A percentile compares a stretch with the other conserved stretches of the same genome.
Conservation (phyloP, 2,888 invertebrate genomes). For the Nephrotoma guestfalica region DNA sequence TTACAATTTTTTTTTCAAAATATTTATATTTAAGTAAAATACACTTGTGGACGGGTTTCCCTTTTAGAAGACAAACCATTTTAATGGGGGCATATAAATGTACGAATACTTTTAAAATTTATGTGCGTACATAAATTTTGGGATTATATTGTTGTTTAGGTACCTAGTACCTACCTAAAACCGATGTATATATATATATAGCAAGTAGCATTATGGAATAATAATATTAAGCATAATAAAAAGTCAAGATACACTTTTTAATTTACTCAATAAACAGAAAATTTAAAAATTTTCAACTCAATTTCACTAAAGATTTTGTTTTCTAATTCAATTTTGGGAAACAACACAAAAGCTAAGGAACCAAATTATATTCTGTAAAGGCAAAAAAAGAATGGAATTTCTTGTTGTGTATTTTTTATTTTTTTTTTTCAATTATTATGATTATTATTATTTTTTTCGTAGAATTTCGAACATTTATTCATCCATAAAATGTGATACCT, state of each 20-base stretch:
- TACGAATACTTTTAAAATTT: neutral
- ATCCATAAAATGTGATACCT: constrained; percentile 4
- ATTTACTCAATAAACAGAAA: neutral
- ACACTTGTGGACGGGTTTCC: neutral
- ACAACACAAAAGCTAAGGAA: neutral
- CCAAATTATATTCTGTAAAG: neutral
- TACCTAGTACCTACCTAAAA: neutral
- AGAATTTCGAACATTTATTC: neutral
- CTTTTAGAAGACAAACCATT: neutral
- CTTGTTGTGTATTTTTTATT: neutral
- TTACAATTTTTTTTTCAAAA: neutral
- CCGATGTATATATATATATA: too few species aligned
- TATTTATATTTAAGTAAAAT: neutral
- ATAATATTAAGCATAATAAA: neutral
- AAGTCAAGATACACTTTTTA: neutral
- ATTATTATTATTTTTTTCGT: neutral
- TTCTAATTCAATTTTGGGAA: neutral
- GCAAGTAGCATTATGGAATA: neutral
- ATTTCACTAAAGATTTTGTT: neutral
- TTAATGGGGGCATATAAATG: neutral
- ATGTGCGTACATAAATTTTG: neutral
- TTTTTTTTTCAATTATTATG: neutral
- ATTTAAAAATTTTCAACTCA: neutral
- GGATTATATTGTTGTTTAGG: neutral
- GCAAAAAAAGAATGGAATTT: neutral